phyloP scores from a whole-genome alignment of 2,888 invertebrate genomes.

The Chesias legatella region DNA sequence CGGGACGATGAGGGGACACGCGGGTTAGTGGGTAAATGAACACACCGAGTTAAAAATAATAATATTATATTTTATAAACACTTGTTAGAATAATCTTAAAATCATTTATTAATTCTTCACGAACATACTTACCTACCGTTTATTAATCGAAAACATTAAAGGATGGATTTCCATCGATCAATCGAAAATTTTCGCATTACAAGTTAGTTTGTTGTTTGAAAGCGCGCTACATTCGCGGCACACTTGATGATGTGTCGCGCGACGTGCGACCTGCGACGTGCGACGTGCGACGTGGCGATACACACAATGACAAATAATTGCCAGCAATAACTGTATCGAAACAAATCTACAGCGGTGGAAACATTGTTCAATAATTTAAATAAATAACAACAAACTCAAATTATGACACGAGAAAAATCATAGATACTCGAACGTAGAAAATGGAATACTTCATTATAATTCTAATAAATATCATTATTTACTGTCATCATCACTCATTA shows the following conservation, averaged over 20 bases:
- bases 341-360: constrained; percentile 42
- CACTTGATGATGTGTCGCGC: constrained; percentile 19
- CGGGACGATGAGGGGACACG: constrained; percentile 50
- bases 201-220: constrained; percentile 30
- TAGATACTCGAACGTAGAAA: constrained; percentile 70
- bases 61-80: constrained; percentile 81
- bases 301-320: constrained; percentile 28
- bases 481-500: constrained; percentile 74
- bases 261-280: constrained; percentile 10
- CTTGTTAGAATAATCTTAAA: constrained; percentile 80
- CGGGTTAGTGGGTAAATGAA: constrained; percentile 75
- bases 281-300: constrained; percentile 13
- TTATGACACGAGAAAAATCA: constrained; percentile 70
- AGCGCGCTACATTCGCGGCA: constrained; percentile 28
- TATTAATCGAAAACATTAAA: constrained; percentile 72
- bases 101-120: constrained; percentile 79
- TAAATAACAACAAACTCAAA: constrained; percentile 74
- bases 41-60: constrained; percentile 76
- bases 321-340: constrained; percentile 33
- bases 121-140: constrained; percentile 73
- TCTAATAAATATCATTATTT: constrained; percentile 74
- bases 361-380: constrained; percentile 65
- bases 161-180: constrained; percentile 65
- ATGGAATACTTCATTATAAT: constrained; percentile 68
- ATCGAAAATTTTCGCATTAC: constrained; percentile 43